Evolutionary conservation across 2,113 vertebrate species (phyloP).

Genomic region (Cebidichthys violaceus): DNA sequence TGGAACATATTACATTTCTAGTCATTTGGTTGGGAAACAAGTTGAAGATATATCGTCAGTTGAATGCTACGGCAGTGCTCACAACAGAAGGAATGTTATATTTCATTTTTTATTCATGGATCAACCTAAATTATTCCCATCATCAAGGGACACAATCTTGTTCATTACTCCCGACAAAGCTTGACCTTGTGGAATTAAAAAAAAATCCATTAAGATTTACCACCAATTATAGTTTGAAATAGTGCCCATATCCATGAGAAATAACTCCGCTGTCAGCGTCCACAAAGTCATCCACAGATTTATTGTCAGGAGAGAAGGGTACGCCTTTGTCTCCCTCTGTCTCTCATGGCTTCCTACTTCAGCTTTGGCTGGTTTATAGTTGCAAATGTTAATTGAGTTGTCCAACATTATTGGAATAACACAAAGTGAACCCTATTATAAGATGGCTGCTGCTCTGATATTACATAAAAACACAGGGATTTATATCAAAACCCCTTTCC

Average conservation of each 20-base stretch:
- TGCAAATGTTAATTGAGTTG: slow-evolving; percentile 39
- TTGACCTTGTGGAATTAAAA: slow-evolving; percentile 64
- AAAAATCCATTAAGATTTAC: slow-evolving; percentile 65
- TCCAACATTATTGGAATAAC: slow-evolving; percentile 26
- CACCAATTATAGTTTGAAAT: slow-evolving; percentile 62
- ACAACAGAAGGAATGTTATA: slow-evolving; percentile 42
- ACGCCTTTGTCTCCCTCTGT: slow-evolving; percentile 38
- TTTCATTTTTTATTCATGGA: slow-evolving; percentile 63
- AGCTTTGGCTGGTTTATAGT: slow-evolving; percentile 30
- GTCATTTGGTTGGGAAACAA: slow-evolving; percentile 26
- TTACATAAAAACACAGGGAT: slow-evolving; percentile 3
- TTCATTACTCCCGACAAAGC: slow-evolving; percentile 42
- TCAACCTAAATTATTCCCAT: slow-evolving; percentile 43
- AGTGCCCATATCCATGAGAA: slow-evolving; percentile 53
- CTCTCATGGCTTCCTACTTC: slow-evolving; percentile 38
- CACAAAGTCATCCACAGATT: slow-evolving; percentile 62
- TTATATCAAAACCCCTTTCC: not conserved
- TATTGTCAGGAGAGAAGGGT: slow-evolving; percentile 52
- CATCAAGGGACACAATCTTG: slow-evolving; percentile 47
- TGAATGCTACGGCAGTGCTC: slow-evolving; percentile 47
- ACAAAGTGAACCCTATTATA: slow-evolving; percentile 7
- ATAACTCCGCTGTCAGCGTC: slow-evolving; percentile 50
- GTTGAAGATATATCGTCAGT: slow-evolving; percentile 18
- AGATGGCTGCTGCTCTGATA: not conserved
- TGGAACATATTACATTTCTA: slow-evolving; percentile 53